Evolutionary conservation across 2,113 vertebrate genomes (phyloP), one percentile per base, ranked within the genome.

Genomic region (Axis porcinus): DNA sequence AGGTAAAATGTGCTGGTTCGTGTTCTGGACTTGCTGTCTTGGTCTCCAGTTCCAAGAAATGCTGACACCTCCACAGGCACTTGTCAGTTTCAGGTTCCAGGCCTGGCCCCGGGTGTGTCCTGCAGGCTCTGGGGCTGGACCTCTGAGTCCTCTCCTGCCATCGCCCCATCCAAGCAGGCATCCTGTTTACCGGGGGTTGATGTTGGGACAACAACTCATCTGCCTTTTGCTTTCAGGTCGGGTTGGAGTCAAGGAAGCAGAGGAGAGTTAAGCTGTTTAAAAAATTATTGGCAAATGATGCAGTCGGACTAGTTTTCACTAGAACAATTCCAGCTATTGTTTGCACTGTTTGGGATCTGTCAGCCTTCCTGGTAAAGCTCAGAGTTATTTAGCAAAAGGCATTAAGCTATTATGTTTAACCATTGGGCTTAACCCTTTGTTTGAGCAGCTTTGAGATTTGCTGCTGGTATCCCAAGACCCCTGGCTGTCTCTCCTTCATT

Each of bases 321-420:
- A 98, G 98, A 98, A 99, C 99, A 99, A 98, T 99, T 96, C 97
- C 97, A 98, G 98, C 98, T 98, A 99, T 99, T 99, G 99, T 99
- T 99, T 98, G 98, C 98, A 98, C 97, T 62, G 98, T 97, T 98
- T 93, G 97, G 98, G 98, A 98, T 98, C 98, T 97, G 97, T 97
- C 98, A 97, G 98, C 98, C 98, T 99, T 99, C 98, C 98, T 98
- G 98, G 98, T 98, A 96, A 97, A 98, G 97, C 74, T 28, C 43
- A 45, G 95, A 98, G 98, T 98, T 98, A 83, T 52, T 83, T 83
- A 97, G 98, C 95, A 98, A 94, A 98, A 99, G 96, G 96, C 98
- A 96, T 97, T 97, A 95, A 95, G 96, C 98, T 98, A 95, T 99
- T 98, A 97, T 97, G 93, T 97, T 94, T 96, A 98, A 97, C 96